Evolutionary conservation across 2,113 vertebrate species (phyloP), one percentile per base, ranked within the genome.

Genomic region (Amblyopsis rosae): DNA sequence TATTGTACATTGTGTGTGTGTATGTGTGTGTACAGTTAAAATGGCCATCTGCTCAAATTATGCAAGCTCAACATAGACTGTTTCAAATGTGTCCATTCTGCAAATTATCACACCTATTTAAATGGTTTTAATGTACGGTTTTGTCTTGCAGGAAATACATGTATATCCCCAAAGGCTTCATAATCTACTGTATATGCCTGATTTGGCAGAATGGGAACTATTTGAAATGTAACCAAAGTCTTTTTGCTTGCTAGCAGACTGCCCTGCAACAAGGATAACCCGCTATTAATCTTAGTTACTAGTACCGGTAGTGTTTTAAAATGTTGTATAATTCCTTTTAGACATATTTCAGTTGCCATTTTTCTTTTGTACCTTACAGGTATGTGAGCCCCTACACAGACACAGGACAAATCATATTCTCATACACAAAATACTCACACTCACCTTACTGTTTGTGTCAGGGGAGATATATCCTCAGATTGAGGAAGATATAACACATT

Each of bases 311-410:
- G 26, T 68, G 79, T 54, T 81, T 62, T 65, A 9, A 60, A 16
- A 41, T 56, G n/a, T 65, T 61, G 56, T 56, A 62, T 45, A 54
- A 41, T 73, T 41, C 83, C 73, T 85, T 85, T 74, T 65, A 79
- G 72, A 80, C 75, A 80, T 82, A 76, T 85, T 83, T 86, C 81
- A 59, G 72, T 82, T 86, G 76, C 65, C 75, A 67, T 79, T 87
- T 86, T 85, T 83, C 71, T 89, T 92, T 91, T 93, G 88, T 93
- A 93, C 90, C 91, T 93, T 91, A 93, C 87, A 92, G 90, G 92
- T 92, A 92, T 85, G 82, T 82, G 69, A 86, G 69, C 83, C 78
- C 80, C 70, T 65, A 84, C 80, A 82, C 75, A 72, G 55, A 81
- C 79, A 72, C 67, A 60, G 35, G 63, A 75, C 78, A 74, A 47